Base-by-base conservation (phyloP, 2,797 vertebrate genomes). In the Lates japonicus region DNA sequence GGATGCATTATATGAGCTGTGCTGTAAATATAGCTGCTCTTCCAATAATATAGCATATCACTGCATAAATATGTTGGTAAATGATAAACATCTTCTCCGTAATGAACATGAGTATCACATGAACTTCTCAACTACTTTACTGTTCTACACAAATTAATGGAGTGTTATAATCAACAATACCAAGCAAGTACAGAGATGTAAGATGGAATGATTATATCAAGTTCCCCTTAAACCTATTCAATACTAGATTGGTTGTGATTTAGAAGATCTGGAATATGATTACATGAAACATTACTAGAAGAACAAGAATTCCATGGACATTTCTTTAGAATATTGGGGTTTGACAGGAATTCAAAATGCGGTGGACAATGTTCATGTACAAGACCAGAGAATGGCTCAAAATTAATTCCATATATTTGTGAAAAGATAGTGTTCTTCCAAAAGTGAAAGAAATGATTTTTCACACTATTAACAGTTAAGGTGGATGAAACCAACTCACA, bases 1-100 rank as follows among this genome's bases (percentile, higher is more conserved):
- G 80, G 81, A 91, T 79, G 66, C 75, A 85, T 89, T 86, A 88
- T 84, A 61, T 88, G 74, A 79, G 41, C 70, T 82, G 64, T 78
- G 68, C 57, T 58, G 83, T 87, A 87, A 90, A 90, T 88, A 88
- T 86, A 91, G 83, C 87, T 71, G 16, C 22, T 61, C 59, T 73
- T 74, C 65, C 79, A 81, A 82, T 83, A 74, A 78, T 85, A 80
- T 76, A 51, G 49, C 64, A 74, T n/a, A 74, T 81, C 75, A 77
- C 41, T 76, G 57, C 63, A 83, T 76, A 81, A 78, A 85, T 69
- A 64, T 72, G 51, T 55, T 65, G 41, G 64, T 20, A 73, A 54
- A 44, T 13, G 76, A 78, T 80, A 82, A 74, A 65, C 33, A 69
- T 41, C 31, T 14, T 51, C 41, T 75, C 29, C 5, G n/a, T n/a